Conservation (phyloP, 2,888 invertebrate species). For the Heliconius erato region DNA sequence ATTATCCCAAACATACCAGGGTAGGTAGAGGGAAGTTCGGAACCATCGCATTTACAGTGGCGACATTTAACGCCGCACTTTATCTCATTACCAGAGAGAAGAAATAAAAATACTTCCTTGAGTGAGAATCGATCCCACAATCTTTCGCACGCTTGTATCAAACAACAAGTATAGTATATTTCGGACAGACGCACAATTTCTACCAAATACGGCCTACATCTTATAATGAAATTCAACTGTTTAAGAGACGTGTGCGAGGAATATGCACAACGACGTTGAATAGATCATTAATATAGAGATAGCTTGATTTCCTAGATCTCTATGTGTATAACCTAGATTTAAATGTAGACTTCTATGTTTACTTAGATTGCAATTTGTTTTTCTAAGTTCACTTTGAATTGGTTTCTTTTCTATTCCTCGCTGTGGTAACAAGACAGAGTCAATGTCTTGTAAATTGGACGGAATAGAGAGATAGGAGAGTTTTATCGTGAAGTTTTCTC, state of each 20-base stretch:
- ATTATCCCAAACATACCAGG: too few relatives aligned
- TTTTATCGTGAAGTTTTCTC: too few relatives aligned
- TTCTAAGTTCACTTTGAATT: too few relatives aligned
- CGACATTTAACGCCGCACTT: not conserved
- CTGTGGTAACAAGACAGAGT: too few relatives aligned
- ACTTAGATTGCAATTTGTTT: not conserved
- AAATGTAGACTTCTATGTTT: not conserved
- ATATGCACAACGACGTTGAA: not conserved
- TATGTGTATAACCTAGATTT: conserved; percentile 11
- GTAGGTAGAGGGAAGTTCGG: too few relatives aligned
- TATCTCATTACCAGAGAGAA: not conserved
- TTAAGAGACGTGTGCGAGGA: not conserved
- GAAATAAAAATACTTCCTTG: not conserved
- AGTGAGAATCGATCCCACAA: not conserved
- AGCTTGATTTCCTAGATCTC: not conserved
- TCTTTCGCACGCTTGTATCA: not conserved
- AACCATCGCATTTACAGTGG: not conserved
- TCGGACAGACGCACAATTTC: too few relatives aligned
- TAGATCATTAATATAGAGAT: not conserved
- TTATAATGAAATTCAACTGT: not conserved
- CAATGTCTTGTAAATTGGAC: too few relatives aligned
- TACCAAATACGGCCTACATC: not conserved
- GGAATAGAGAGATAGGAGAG: too few relatives aligned
- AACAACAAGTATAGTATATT: not conserved
- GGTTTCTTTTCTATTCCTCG: too few relatives aligned